A percentile compares a stretch with the other conserved stretches of the same genome.
phyloP scores from a whole-genome alignment of 37 sponge, comb jelly and placozoan genomes.

The Aphrocallistes beatrix region DNA sequence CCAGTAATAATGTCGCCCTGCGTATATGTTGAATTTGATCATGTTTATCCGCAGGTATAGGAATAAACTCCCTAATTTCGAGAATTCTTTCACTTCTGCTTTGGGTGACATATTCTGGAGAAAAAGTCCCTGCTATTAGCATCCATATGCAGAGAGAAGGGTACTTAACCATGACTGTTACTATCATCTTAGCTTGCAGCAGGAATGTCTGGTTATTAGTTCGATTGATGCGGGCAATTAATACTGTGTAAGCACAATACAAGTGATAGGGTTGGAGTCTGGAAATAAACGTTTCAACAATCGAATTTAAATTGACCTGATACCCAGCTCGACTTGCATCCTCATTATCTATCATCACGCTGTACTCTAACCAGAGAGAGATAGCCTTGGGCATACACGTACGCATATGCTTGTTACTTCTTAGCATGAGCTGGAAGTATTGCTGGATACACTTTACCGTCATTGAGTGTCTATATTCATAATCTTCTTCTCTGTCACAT shows the following conservation, averaged over 20 bases:
- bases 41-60: not conserved
- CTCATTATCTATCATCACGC: not conserved
- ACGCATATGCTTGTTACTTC: not conserved
- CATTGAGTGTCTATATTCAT: no score
- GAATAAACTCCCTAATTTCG: not conserved
- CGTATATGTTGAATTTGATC: no score
- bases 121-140: not conserved
- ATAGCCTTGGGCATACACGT: not conserved
- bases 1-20: no score
- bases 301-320: not conserved
- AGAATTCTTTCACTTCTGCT: not conserved
- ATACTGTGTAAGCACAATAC: not conserved
- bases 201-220: not conserved
- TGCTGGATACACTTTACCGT: not conserved
- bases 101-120: not conserved
- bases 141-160: not conserved
- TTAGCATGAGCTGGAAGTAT: not conserved
- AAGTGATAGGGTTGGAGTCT: conserved; percentile 9
- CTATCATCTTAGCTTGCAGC: not conserved
- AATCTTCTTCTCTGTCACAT: not conserved
- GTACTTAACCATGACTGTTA: not conserved
- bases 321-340: not conserved
- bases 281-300: not conserved
- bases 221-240: not conserved
- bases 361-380: not conserved